phyloP scores from a whole-genome alignment of 1,140 invertebrate species.

The Monochamus saltuarius region DNA sequence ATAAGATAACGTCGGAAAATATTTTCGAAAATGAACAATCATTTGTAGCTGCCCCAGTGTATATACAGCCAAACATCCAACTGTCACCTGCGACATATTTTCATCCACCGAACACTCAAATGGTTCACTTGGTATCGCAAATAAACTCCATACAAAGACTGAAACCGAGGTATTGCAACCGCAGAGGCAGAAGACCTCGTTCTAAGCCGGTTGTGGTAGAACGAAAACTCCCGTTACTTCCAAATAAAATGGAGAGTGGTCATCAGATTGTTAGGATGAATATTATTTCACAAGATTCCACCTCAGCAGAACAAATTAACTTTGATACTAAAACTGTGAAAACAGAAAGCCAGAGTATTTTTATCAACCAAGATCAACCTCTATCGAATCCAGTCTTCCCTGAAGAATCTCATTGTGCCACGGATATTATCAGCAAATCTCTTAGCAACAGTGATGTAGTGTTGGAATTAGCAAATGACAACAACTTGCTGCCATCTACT shows the following conservation, averaged over 20 bases:
- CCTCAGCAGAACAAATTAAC: neutral
- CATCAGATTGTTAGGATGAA: conserved; percentile 51
- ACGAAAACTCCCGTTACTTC: conserved; percentile 57
- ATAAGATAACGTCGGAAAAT: conserved; percentile 11
- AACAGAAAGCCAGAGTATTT: neutral
- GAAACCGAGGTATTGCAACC: conserved; percentile 54
- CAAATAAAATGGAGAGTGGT: conserved; percentile 49
- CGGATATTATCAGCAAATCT: neutral
- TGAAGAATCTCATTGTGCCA: too few relatives aligned
- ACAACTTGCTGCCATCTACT: neutral
- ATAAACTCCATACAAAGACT: conserved; percentile 41
- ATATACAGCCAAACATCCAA: conserved; percentile 17
- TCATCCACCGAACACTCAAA: conserved; percentile 9
- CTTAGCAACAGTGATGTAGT: neutral
- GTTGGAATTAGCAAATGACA: neutral
- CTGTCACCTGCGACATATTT: conserved; percentile 9
- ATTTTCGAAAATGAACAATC: conserved; percentile 3
- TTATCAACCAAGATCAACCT: too few relatives aligned
- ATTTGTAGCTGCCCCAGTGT: conserved; percentile 1
- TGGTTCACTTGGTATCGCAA: conserved; percentile 23
- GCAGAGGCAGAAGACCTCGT: conserved; percentile 52
- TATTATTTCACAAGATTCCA: conserved; percentile 44
- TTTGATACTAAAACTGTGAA: neutral
- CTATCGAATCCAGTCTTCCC: too few relatives aligned
- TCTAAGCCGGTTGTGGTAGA: conserved; percentile 62